Evolutionary conservation across 2,113 vertebrate species (phyloP), one percentile per base, ranked within the genome.

Genomic region (Steatornis caripensis): DNA sequence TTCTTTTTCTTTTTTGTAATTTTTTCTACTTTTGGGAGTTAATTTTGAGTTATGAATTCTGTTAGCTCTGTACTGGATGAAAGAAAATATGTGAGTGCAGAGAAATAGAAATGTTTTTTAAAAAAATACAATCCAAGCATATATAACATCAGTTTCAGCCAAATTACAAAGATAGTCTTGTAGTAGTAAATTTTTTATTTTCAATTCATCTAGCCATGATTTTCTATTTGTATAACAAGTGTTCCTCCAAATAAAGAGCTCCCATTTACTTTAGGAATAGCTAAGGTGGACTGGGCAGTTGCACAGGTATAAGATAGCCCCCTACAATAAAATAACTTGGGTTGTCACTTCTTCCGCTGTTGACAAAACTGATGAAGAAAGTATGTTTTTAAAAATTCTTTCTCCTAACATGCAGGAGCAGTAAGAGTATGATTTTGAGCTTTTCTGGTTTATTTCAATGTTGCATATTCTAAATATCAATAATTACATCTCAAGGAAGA

Each of bases 301-400:
- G 23, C 12, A n/a, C 1, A 41, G 7, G 9, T 36, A 1, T n/a
- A 62, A 72, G 24, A 32, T 16, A 83, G 4, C 0, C 16, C 26
- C 16, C 15, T 53, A 45, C 11, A 36, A 23, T 14, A 37, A 68
- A 65, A 77, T 12, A 57, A 22, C 26, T 6, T 27, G n/a, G 3
- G 1, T 36, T 53, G 27, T 27, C 2, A 41, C 20, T 78, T 75
- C 22, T 65, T 69, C 37, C 9, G 39, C 5, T 51, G 65, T 48
- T 77, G 10, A 41, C 49, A 78, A 48, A 74, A 53, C 9, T n/a
- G 5, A 6, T 43, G 4, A 62, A 55, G 10, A 66, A 84, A 14
- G 11, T 57, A 8, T 39, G 2, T 23, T 27, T 84, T 64, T 7
- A 1, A 85, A 65, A 75, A 39, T 20, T 41, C 8, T 29, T 1